Conservation (phyloP, 1,140 invertebrate genomes). For the Lerema accius region DNA sequence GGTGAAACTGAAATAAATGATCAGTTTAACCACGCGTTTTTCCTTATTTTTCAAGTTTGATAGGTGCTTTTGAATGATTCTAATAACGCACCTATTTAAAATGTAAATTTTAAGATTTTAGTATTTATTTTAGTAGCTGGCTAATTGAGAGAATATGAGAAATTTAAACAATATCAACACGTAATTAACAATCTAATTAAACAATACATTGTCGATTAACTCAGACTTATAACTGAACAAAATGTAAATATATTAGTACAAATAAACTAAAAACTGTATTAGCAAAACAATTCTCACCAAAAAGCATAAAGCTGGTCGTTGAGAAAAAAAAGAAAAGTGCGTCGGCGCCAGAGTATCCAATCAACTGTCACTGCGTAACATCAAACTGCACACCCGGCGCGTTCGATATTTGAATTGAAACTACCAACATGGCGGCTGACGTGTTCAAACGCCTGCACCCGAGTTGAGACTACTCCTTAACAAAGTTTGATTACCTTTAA, state of each 20-base stretch:
- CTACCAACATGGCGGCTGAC: constrained; percentile 59
- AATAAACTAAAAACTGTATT: neutral
- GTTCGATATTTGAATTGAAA: constrained; percentile 66
- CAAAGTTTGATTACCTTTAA: constrained; percentile 79
- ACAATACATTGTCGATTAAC: too few species aligned
- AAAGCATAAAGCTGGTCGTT: constrained; percentile 4
- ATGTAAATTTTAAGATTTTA: too few species aligned
- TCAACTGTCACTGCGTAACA: constrained; percentile 65
- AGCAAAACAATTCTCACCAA: constrained; percentile 47
- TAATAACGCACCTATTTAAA: too few species aligned
- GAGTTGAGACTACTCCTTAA: constrained; percentile 70
- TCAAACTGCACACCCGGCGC: constrained; percentile 63
- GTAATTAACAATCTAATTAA: too few species aligned
- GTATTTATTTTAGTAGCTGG: too few species aligned
- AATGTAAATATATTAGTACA: neutral
- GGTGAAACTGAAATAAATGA: constrained; percentile 38
- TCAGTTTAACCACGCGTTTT: constrained; percentile 33
- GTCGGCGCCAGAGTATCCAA: constrained; percentile 50
- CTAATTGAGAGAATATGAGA: too few species aligned
- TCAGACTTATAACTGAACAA: too few species aligned
- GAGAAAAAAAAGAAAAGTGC: constrained; percentile 38
- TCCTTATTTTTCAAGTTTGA: constrained; percentile 42
- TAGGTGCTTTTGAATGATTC: too few species aligned
- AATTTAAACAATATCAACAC: too few species aligned
- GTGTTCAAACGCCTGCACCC: constrained; percentile 54